Evolutionary conservation across 1,140 invertebrate species (phyloP), one percentile per base, ranked within the genome.

Genomic region (Cyphomyrmex costatus): DNA sequence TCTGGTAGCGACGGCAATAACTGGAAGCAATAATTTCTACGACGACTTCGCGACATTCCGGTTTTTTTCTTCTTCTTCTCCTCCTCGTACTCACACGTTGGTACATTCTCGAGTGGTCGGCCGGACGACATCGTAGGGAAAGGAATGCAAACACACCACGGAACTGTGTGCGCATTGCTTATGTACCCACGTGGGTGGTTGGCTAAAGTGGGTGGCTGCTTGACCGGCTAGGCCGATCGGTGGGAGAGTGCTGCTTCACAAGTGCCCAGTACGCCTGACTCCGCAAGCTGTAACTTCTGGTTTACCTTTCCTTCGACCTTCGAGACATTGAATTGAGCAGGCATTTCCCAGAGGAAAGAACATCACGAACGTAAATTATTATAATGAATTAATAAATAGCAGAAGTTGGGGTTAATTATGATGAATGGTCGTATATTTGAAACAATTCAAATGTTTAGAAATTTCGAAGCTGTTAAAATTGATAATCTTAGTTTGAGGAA

Each of bases 181-280:
- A 85, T 82, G 66, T 66, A 49, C 58, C 83, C 83, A 79, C 83
- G 83, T 85, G 83, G 83, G 83, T 85, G 83, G 83, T 24, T 85
- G 30, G 27, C 60, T 78, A 78, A 85, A 85, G 82, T 85, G 82
- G 82, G 73, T 85, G 79, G 79, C 78, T 82, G 82, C 71, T 77
- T 24, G 58, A 49, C 82, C 73, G 42, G 60, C 82, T 65, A 60
- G 58, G 49, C 61, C 58, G 73, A 76, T 33, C 73, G 58, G n/a
- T 79, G 71, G 36, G 56, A 73, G 51, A 73, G 68, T 46, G 66
- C 21, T 36, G 78, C 51, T 49, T 83, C 79, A n/a, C n/a, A 83
- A 83, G 68, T 83, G 36, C 36, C 36, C 14, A 16, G 46, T 82
- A 53, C 51, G 46, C 79, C 56, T 42, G 65, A 21, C 61, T 79